Percentiles rank a stretch among this genome's conserved stretches.
Conservation (phyloP, 1,140 invertebrate species). For the Dryas iulia region DNA sequence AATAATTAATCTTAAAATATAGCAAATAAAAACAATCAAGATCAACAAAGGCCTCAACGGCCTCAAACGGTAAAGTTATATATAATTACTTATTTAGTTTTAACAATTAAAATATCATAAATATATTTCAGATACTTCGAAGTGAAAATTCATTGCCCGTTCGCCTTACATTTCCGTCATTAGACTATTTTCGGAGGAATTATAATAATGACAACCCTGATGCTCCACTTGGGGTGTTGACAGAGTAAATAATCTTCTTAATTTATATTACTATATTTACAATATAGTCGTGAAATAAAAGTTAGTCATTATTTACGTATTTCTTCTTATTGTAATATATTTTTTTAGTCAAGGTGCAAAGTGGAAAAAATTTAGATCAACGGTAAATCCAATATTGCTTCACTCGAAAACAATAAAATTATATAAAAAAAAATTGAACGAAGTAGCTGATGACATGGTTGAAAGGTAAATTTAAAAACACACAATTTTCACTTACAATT, state of each 20-base stretch:
- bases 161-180: constrained; percentile 45
- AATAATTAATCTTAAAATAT: too few relatives aligned
- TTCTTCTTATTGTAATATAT: background rate
- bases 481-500: too few relatives aligned
- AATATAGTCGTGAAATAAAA: too few relatives aligned
- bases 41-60: too few relatives aligned
- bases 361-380: constrained; percentile 88
- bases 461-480: constrained; percentile 48
- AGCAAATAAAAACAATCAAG: too few relatives aligned
- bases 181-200: constrained; percentile 57
- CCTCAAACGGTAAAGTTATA: too few relatives aligned
- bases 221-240: constrained; percentile 38
- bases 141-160: constrained; percentile 53
- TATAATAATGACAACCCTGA: constrained; percentile 24
- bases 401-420: constrained; percentile 76
- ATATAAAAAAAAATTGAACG: constrained; percentile 64
- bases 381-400: constrained; percentile 79
- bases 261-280: too few relatives aligned
- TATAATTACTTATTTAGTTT: too few relatives aligned
- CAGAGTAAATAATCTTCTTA: constrained; percentile 39
- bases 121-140: constrained; percentile 49
- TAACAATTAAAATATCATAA: too few relatives aligned
- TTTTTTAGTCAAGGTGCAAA: constrained; percentile 86
- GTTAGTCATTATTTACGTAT: background rate
- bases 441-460: constrained; percentile 68